A percentile compares a stretch with the other conserved stretches of the same genome.
Evolutionary conservation across 2,888 invertebrate species (phyloP).

Genomic region (Myopa testacea): DNA sequence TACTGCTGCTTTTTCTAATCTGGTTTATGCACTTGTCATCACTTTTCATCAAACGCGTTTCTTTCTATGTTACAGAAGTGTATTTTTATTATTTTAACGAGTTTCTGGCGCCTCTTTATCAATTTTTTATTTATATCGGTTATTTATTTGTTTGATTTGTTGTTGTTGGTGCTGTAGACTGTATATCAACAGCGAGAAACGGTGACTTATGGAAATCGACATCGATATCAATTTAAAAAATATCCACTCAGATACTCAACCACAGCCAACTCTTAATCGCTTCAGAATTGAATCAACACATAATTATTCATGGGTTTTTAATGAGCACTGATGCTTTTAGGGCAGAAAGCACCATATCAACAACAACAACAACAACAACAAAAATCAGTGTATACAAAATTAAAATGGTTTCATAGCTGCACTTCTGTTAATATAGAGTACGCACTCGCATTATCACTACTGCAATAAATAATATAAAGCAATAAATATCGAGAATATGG

Average conservation of each 20-base stretch:
- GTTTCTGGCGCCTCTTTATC: not conserved
- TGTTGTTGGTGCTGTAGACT: not conserved
- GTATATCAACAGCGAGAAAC: not conserved
- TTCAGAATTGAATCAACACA: not conserved
- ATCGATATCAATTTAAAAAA: not conserved
- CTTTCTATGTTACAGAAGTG: not conserved
- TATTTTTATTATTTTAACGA: not conserved
- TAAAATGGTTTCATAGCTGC: too few species aligned
- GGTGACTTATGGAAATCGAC: not conserved
- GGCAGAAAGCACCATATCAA: too few species aligned
- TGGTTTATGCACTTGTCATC: too few species aligned
- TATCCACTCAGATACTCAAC: too few species aligned
- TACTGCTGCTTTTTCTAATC: not conserved
- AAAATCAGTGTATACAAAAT: too few species aligned
- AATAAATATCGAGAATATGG: too few species aligned
- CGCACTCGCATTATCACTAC: too few species aligned
- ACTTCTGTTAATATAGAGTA: too few species aligned
- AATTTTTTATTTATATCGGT: not conserved
- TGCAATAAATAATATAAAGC: too few species aligned
- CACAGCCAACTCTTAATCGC: too few species aligned
- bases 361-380: too few species aligned
- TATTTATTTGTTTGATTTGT: not conserved
- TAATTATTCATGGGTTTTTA: not conserved
- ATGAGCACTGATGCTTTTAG: not conserved
- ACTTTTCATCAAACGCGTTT: not conserved